phyloP scores from a whole-genome alignment of 2,797 vertebrate genomes.

The Hyperoplus lanceolatus region DNA sequence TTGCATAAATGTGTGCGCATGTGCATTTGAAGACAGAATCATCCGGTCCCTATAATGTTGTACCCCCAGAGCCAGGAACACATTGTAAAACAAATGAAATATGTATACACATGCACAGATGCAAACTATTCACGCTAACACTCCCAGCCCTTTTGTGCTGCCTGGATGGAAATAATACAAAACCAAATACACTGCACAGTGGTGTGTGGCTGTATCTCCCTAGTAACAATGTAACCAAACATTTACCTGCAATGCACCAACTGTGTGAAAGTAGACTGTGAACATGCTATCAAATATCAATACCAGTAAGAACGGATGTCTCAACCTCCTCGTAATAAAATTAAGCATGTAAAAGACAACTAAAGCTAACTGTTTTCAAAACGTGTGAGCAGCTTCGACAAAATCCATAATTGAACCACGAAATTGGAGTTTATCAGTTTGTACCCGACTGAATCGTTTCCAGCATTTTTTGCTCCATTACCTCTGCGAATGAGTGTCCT shows the following conservation, averaged over 20 bases:
- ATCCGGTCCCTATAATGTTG: neutral
- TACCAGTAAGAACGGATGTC: neutral
- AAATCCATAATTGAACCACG: slow-evolving; percentile 2
- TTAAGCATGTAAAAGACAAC: slow-evolving; percentile 9
- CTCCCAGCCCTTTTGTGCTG: slow-evolving; percentile 41
- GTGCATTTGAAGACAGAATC: slow-evolving; percentile 32
- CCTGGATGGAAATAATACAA: slow-evolving; percentile 31
- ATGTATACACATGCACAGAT: slow-evolving; percentile 29
- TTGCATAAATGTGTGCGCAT: slow-evolving; percentile 34
- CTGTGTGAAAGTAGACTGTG: neutral
- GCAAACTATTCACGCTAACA: slow-evolving; percentile 37
- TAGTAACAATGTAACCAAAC: slow-evolving; percentile 22
- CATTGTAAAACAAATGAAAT: slow-evolving; percentile 36
- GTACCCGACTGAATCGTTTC: slow-evolving; percentile 34
- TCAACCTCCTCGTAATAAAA: neutral
- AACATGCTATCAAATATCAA: slow-evolving; percentile 1
- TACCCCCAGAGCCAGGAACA: slow-evolving; percentile 23
- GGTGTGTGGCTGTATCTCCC: slow-evolving; percentile 21
- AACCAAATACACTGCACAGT: neutral
- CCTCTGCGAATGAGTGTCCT: slow-evolving; percentile 35
- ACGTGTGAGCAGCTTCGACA: neutral
- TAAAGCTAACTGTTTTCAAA: neutral
- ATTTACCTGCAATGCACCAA: slow-evolving; percentile 9
- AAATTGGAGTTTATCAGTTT: slow-evolving; percentile 27
- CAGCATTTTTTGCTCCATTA: slow-evolving; percentile 50